Percentiles rank a stretch among this genome's conserved stretches.
These are phyloP conservation scores for Lathamus discolor DNA, from an alignment of 2,113 vertebrate genomes.

Conservation along the genomic window DNA sequence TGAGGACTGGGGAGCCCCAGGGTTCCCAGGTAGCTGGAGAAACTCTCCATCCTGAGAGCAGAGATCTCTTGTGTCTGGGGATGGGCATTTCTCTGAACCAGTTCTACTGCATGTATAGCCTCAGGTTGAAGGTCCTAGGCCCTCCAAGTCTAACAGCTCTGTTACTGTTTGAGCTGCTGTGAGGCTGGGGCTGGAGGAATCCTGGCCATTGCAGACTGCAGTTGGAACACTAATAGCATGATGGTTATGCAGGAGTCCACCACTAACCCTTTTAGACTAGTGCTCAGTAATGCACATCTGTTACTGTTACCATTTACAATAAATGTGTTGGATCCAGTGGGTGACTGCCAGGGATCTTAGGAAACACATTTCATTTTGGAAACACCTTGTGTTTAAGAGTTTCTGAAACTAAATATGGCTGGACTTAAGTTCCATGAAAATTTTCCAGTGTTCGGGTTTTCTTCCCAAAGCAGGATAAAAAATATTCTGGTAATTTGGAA, in stretches of 20 bases:
- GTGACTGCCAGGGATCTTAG: background rate
- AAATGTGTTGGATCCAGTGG: background rate
- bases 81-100: background rate
- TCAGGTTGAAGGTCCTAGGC: background rate
- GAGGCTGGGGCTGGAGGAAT: background rate
- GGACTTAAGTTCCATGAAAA: conserved; percentile 22
- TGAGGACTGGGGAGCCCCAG: background rate
- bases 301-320: background rate
- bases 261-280: background rate
- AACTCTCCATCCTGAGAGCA: background rate
- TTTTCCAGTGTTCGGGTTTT: conserved; percentile 45
- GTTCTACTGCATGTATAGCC: background rate
- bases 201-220: background rate
- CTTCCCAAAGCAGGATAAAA: background rate
- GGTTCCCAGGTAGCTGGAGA: background rate
- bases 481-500: conserved; percentile 52
- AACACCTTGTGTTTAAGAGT: conserved; percentile 27
- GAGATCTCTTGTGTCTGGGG: fast-evolving
- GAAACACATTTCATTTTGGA: conserved; percentile 35
- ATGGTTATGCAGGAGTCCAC: background rate
- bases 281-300: background rate
- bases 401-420: conserved; percentile 49
- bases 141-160: background rate
- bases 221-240: background rate
- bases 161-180: background rate